Base-by-base conservation (phyloP, 1,140 invertebrate species). In the Hyles vespertilio region DNA sequence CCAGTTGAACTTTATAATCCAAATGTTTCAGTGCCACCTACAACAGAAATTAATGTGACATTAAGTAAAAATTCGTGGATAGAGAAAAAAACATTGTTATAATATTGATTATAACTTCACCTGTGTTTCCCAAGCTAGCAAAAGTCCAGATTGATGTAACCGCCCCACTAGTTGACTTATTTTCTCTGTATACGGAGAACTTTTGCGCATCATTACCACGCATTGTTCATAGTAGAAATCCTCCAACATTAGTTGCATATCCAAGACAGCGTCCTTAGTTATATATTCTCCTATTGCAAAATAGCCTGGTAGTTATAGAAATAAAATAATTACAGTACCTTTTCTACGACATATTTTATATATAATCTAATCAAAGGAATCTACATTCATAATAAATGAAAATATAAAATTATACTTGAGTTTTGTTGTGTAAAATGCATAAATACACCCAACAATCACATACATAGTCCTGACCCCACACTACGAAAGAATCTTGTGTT, bases 161-260 rank as follows among this genome's bases (percentile, higher is more conserved):
- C 87, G 66, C 22, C 87, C 87, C 22, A 89, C 65, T n/a, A 89
- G 67, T 51, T 74, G 67, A 50, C 70, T 89, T 3, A 89, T 60
- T 61, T 84, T 87, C 3, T 67, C 54, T 0, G 82, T 88, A 52
- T 89, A 89, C 0, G 89, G 79, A 8, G 91, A 91, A 76, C 84
- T 91, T 69, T 92, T 92, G n/a, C 88, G 79, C 59, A 89, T 59
- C 90, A 91, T 91, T 7, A 90, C 66, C 11, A 92, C 85, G 69
- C 89, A 91, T 51, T 91, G 81, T 65, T 91, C 91, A 73, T 87
- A 92, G 64, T 92, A 92, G 57, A 92, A 86, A 70, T 92, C 89
- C 65, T 91, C 84, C 40, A 81, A 63, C 90, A 92, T 91, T 43
- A 91, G 63, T 50, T 89, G 89, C 51, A 89, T 85, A 60, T 89